Evolutionary conservation across 2,888 invertebrate genomes (phyloP), one percentile per base, ranked within the genome.

Genomic region (Capitulum mitella): DNA sequence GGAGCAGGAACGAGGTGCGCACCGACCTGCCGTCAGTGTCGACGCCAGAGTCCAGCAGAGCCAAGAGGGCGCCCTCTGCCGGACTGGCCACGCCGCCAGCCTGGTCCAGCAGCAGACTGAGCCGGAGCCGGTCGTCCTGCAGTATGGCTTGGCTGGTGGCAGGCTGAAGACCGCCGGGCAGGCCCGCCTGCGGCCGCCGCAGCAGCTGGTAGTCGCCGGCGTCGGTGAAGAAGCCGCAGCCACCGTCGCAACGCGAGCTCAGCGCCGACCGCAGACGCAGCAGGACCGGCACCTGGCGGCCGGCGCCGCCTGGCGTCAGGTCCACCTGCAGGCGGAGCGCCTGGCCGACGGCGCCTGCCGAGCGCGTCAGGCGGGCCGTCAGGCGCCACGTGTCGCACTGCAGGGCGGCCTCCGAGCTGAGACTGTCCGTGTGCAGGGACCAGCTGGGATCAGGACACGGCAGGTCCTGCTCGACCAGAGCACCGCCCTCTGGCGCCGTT

Each of bases 381-480:
- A 54, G 54, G 26, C 54, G 54, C 54, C 26, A 5, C 54, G 6
- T 26, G 54, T n/a, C 54, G n/a, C 54, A 54, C 5, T 16, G 91
- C 0, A 97, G 97, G 0, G 93, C 92, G 3, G 93, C 90, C 74
- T 97, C 93, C 75, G 95, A 90, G 32, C 97, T 91, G 79, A 91
- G 90, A 61, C 85, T 85, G 81, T 82, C 82, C 77, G 80, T 82
- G 58, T 91, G 90, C 82, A 90, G 89, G 22, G 94, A 84, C 0
- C 92, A 92, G 58, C 95, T 92, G 32, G 92, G 90, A 77, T 94
- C 91, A 83, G 93, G 93, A 0, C 94, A 96, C 89, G 97, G 95
- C 0, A 93, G 93, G 88, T 93, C 91, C 84, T 99, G 98, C 0
- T 99, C 89, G 84, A 99, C 99, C 0, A 98, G 98, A 0, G 98